Conservation (phyloP, 53 echinoderm and acorn worm genomes). For the Apostichopus leukothele region DNA sequence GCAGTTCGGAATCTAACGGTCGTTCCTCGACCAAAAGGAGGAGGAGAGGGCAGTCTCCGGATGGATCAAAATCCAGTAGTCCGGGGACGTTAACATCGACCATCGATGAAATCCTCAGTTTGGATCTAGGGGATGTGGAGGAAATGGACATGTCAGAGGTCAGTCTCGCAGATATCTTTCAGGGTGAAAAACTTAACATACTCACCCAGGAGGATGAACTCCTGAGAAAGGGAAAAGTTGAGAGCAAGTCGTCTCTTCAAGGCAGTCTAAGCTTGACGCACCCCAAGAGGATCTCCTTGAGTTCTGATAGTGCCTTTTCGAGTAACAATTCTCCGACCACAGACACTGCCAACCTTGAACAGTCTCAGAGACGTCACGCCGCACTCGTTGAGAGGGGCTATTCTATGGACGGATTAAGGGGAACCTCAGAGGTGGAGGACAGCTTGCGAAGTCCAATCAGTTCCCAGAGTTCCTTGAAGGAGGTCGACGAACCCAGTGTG, state of each 20-base stretch:
- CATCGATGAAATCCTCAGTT: constrained; percentile 74
- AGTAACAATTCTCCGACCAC: constrained; percentile 43
- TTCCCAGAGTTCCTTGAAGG: constrained; percentile 61
- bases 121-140: constrained; percentile 23
- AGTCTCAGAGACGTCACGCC: background rate
- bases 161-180: constrained; percentile 55
- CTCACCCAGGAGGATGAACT: constrained; percentile 8
- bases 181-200: constrained; percentile 58
- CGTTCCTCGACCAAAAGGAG: background rate
- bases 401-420: constrained; percentile 41
- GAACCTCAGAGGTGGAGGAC: constrained; percentile 41
- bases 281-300: constrained; percentile 48
- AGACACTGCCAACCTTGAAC: constrained; percentile 18
- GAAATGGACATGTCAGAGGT: constrained; percentile 56
- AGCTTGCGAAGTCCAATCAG: constrained; percentile 51
- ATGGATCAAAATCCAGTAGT: background rate
- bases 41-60: background rate
- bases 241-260: background rate
- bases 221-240: constrained; percentile 18
- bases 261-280: constrained; percentile 29
- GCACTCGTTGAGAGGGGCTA: background rate
- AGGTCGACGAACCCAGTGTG: constrained; percentile 80
- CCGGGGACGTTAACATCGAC: constrained; percentile 64
- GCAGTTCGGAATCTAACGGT: background rate
- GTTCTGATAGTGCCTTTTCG: constrained; percentile 66